Conservation (phyloP, 23 tunicate genomes). For the Diplosoma virens region DNA sequence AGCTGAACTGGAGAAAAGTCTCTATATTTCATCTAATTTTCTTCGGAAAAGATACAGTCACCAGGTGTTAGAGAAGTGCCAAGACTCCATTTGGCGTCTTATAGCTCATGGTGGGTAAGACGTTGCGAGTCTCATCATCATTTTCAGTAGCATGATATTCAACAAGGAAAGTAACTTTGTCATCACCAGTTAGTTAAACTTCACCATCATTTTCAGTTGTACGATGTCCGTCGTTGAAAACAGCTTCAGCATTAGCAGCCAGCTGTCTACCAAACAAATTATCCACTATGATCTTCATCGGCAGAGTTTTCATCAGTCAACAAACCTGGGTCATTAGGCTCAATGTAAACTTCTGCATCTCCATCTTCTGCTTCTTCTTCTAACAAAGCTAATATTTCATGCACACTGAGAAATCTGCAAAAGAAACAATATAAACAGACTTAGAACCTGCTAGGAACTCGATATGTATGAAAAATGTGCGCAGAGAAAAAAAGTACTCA, state of each 20-base stretch:
- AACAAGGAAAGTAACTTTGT: not conserved
- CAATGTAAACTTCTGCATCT: not conserved
- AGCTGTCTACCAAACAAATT: not conserved
- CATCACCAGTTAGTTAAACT: not conserved
- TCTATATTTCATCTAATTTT: not conserved
- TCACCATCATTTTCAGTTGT: not conserved
- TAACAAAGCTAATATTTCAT: not conserved
- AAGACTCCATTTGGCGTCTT: not conserved
- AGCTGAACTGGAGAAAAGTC: not conserved
- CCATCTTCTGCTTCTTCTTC: not conserved
- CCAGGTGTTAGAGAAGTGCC: not conserved
- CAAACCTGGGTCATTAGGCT: not conserved
- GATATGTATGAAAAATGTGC: not conserved
- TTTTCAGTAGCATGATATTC: not conserved
- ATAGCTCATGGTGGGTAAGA: not conserved
- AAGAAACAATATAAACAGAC: not conserved
- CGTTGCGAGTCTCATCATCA: not conserved
- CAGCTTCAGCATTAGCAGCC: not conserved
- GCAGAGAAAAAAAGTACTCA: not conserved
- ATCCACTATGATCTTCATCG: not conserved
- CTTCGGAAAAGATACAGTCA: not conserved
- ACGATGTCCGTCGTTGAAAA: not conserved
- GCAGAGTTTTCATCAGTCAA: not conserved
- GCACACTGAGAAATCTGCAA: not conserved
- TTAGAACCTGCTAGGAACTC: not conserved